Evolutionary conservation across 2,888 invertebrate genomes (phyloP).

Genomic region (Pegoplata infirma): DNA sequence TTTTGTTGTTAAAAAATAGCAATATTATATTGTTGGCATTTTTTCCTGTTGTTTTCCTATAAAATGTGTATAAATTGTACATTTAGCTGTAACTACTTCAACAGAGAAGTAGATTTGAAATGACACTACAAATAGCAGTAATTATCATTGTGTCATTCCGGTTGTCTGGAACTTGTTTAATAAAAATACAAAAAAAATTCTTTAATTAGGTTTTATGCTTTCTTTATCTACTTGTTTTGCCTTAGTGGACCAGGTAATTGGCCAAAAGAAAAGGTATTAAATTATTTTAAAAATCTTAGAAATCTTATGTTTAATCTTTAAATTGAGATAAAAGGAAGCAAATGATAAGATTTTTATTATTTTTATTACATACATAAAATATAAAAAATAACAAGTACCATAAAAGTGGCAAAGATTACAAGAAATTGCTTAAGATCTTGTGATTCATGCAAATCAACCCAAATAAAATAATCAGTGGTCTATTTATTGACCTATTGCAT

Average conservation of each 20-base stretch:
- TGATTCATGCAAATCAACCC: no score
- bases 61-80: not conserved
- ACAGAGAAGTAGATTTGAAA: constrained; percentile 10
- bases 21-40: constrained; percentile 12
- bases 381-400: no score
- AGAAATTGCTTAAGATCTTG: no score
- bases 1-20: not conserved
- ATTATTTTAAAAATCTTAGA: not conserved
- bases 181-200: not conserved
- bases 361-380: no score
- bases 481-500: no score
- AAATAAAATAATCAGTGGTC: no score
- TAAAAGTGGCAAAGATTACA: no score
- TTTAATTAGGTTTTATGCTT: not conserved
- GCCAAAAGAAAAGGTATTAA: not conserved
- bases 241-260: not conserved
- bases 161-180: not conserved
- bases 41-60: constrained; percentile 4
- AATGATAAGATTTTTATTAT: no score
- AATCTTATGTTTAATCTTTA: no score
- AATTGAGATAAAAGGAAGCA: no score
- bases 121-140: constrained; percentile 11
- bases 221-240: not conserved
- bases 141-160: not conserved
- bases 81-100: not conserved